Evolutionary conservation across 2,888 invertebrate genomes (phyloP), one percentile per base, ranked within the genome.

Genomic region (Fragum whitleyi): DNA sequence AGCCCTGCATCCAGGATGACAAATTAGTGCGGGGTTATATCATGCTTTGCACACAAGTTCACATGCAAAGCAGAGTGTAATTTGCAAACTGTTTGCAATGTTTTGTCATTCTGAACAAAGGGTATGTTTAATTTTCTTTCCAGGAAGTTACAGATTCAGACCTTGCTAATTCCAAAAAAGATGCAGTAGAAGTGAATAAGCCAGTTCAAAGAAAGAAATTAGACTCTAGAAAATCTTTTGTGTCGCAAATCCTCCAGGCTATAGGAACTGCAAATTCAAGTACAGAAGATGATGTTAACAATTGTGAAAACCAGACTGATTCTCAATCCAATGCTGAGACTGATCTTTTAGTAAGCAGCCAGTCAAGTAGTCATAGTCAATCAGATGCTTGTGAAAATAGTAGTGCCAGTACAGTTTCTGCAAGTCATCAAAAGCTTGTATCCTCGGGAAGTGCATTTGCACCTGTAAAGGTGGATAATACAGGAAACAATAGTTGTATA

Each of bases 361-460:
- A 65, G 65, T 65, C 65, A 2, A 23, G n/a, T 26, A 16, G 32
- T 61, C 36, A 6, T 19, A 26, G 29, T 32, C 29, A 2, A 1
- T 16, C 61, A 61, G 61, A 61, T 32, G 61, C 61, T 61, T 61
- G n/a, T 29, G 61, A 61, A 61, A 61, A 61, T 26, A 57, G 7
- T 14, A 28, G 32, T 32, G 9, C 9, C 32, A 32, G 32, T 61
- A 32, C 59, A 62, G 39, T 16, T 7, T 72, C 83, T 19, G 16
- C 71, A 7, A 85, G 85, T 74, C 68, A 84, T 26, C 77, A 79
- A 39, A 85, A 69, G 28, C 77, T 86, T 39, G 86, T 81, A n/a
- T 86, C 59, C 59, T 76, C 86, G 6, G 62, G 80, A 36, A 86
- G 87, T 85, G 87, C 88, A 26, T 87, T 88, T 77, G 83, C 86